Percentiles rank a stretch among this genome's conserved stretches.
phyloP scores from a whole-genome alignment of 2,797 vertebrate genomes.

The Caiman crocodilus region DNA sequence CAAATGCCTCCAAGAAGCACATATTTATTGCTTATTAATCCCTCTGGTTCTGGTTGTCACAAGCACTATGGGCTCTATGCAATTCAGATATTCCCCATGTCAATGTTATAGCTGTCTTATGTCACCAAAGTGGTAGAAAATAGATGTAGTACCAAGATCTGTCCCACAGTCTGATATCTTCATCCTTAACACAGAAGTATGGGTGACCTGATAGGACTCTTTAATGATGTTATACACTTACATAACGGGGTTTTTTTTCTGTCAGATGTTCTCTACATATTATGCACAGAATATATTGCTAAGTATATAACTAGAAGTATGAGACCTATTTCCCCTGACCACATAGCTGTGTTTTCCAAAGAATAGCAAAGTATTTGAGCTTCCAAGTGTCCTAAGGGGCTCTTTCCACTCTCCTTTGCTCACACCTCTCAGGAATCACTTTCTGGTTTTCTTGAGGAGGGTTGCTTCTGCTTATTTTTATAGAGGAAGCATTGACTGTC shows the following conservation, averaged over 20 bases:
- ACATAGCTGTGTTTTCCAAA: not conserved
- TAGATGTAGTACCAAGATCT: not conserved
- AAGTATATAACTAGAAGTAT: not conserved
- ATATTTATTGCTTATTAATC: not conserved
- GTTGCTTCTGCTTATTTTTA: not conserved
- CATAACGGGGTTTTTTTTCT: accelerated
- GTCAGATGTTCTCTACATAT: not conserved
- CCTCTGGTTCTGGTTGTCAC: not conserved
- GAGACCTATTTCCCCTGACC: not conserved
- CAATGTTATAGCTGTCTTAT: not conserved
- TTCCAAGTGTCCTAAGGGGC: not conserved
- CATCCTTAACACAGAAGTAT: not conserved
- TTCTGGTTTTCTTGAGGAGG: slow-evolving; percentile 5
- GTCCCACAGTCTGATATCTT: not conserved
- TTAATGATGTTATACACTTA: not conserved
- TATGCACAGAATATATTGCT: not conserved
- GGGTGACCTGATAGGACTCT: not conserved
- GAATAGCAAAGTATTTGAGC: not conserved
- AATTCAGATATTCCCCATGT: not conserved
- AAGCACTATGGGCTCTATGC: not conserved
- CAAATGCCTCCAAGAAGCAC: no score
- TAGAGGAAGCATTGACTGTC: slow-evolving; percentile 1
- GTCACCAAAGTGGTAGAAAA: not conserved
- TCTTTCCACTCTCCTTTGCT: not conserved
- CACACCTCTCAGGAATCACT: slow-evolving; percentile 9